Percentiles rank a stretch among this genome's conserved stretches.
phyloP scores from a whole-genome alignment of 2,113 vertebrate genomes.

The Mohoua ochrocephala region DNA sequence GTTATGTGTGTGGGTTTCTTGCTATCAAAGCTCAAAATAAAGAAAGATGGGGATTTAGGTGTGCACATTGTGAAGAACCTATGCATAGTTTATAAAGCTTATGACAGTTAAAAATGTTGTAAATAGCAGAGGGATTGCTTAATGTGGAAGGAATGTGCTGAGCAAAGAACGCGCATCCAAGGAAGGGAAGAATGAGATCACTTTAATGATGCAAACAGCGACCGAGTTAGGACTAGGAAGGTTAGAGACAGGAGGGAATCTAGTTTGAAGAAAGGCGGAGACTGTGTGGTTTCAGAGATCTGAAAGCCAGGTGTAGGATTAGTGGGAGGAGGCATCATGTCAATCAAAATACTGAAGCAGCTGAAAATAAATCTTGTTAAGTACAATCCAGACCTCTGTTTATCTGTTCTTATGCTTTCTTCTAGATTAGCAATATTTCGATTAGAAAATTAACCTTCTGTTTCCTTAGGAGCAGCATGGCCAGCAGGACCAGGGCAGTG shows the following conservation, averaged over 20 bases:
- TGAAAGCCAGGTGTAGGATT: neutral
- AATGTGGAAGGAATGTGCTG: constrained; percentile 28
- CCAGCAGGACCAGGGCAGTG: neutral
- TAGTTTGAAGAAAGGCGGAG: neutral
- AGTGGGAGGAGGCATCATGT: neutral
- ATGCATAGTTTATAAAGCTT: neutral
- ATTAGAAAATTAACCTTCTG: neutral
- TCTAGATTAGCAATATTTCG: neutral
- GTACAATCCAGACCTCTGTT: neutral
- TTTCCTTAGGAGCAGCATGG: neutral
- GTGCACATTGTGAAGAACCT: neutral
- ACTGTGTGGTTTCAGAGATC: neutral
- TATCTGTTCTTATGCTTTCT: neutral
- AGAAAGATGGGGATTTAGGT: neutral
- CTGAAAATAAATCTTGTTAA: neutral
- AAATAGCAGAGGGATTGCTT: neutral
- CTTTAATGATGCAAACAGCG: neutral
- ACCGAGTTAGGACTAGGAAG: neutral
- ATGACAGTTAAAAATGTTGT: neutral
- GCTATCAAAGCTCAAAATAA: neutral
- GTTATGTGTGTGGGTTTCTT: neutral
- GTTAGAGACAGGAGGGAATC: neutral
- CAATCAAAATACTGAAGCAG: neutral
- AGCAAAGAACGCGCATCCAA: neutral
- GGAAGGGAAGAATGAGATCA: neutral